These are phyloP conservation scores for Alauda arvensis DNA, from an alignment of 2,797 vertebrate species.

Conservation along the genomic window DNA sequence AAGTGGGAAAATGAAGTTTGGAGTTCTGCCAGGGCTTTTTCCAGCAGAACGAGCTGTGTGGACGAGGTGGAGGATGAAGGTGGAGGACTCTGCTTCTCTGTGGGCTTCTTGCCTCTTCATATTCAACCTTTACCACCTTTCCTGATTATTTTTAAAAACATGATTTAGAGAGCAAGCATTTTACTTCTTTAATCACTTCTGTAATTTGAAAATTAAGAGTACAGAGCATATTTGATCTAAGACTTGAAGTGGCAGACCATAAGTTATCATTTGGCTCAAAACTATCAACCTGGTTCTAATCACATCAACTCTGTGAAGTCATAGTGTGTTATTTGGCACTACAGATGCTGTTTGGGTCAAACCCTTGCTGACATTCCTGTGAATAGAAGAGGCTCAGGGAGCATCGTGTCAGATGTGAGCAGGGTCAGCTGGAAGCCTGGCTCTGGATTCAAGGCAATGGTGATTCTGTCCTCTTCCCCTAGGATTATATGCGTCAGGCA, in stretches of 20 bases:
- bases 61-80: background rate
- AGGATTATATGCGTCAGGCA: constrained; percentile 99
- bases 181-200: background rate
- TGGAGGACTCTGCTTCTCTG: background rate
- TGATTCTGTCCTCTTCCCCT: constrained; percentile 50
- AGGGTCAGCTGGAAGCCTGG: background rate
- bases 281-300: background rate
- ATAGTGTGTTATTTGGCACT: background rate
- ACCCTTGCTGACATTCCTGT: background rate
- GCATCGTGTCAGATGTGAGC: background rate
- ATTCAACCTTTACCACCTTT: background rate
- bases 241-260: background rate
- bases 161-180: background rate
- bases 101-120: background rate
- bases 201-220: background rate
- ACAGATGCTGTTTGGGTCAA: background rate
- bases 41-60: background rate
- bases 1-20: background rate
- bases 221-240: background rate
- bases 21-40: background rate
- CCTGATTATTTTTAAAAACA: background rate
- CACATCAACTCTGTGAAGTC: background rate
- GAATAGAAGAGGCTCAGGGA: background rate
- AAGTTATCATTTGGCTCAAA: background rate
- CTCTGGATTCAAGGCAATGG: constrained; percentile 39